These are phyloP conservation scores for Knipowitschia caucasica DNA, from an alignment of 2,797 vertebrate species.

Conservation along the genomic window DNA sequence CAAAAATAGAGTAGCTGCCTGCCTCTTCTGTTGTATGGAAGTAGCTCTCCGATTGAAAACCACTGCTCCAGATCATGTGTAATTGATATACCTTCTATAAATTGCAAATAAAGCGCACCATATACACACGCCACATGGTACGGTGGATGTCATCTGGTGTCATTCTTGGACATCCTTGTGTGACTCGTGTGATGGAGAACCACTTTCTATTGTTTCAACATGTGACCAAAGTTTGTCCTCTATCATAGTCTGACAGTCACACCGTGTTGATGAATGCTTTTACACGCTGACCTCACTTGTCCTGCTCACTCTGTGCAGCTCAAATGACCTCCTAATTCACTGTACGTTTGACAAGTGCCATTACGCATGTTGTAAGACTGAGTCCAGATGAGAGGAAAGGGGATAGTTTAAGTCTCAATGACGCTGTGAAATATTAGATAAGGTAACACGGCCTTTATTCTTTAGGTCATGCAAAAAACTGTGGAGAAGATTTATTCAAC, in stretches of 20 bases:
- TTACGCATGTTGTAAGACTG: conserved; percentile 17
- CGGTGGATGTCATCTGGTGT: too few relatives aligned
- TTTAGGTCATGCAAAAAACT: conserved; percentile 13
- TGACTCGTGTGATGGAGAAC: background rate
- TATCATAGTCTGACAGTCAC: conserved; percentile 18
- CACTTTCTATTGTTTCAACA: conserved; percentile 19
- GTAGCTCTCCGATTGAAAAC: too few relatives aligned
- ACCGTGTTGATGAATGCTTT: conserved; percentile 13
- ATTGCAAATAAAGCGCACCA: too few relatives aligned
- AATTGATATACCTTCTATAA: background rate
- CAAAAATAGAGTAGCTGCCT: too few relatives aligned
- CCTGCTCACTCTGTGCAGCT: conserved; percentile 18
- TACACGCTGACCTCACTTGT: conserved; percentile 23
- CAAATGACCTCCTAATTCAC: conserved; percentile 24
- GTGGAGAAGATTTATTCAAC: conserved; percentile 9
- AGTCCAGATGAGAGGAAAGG: background rate
- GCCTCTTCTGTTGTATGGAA: too few relatives aligned
- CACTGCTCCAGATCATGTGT: too few relatives aligned
- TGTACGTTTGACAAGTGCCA: conserved; percentile 10
- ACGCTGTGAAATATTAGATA: conserved; percentile 11
- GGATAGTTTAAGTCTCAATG: background rate
- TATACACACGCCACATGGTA: too few relatives aligned
- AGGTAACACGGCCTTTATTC: conserved; percentile 8
- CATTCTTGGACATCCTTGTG: too few relatives aligned
- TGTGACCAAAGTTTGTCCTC: conserved; percentile 23